phyloP scores from a whole-genome alignment of 2,888 invertebrate species.

The Melanotus villosus region DNA sequence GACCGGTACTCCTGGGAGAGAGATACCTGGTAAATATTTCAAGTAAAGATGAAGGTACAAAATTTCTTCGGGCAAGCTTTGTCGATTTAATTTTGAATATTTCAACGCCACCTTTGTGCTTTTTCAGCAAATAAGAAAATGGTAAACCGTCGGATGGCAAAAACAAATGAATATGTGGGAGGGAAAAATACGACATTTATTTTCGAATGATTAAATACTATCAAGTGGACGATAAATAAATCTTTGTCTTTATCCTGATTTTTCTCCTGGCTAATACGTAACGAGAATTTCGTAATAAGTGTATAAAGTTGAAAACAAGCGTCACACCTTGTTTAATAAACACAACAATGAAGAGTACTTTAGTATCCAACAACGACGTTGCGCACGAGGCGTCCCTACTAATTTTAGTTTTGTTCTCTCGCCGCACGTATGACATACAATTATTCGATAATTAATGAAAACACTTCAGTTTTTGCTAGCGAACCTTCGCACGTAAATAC shows the following conservation, averaged over 20 bases:
- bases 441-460: slow-evolving; percentile 15
- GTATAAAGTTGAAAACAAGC: slow-evolving; percentile 14
- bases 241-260: neutral
- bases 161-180: no score
- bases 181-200: neutral
- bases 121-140: no score
- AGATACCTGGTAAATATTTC: no score
- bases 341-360: neutral
- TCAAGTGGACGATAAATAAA: neutral
- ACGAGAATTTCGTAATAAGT: slow-evolving; percentile 5
- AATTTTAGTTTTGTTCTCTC: slow-evolving; percentile 7
- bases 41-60: no score
- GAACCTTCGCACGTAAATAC: slow-evolving; percentile 15
- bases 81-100: no score
- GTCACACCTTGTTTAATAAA: slow-evolving; percentile 19
- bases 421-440: neutral
- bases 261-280: neutral
- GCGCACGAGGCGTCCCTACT: slow-evolving; percentile 7
- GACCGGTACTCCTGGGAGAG: no score
- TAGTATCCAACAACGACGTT: neutral
- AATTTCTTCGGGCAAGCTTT: no score
- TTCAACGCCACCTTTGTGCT: no score
- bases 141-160: no score
- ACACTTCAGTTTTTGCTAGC: slow-evolving; percentile 4
- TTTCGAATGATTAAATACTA: neutral